Evolutionary conservation across 2,888 invertebrate species (phyloP).

Genomic region (Agrotis puta): DNA sequence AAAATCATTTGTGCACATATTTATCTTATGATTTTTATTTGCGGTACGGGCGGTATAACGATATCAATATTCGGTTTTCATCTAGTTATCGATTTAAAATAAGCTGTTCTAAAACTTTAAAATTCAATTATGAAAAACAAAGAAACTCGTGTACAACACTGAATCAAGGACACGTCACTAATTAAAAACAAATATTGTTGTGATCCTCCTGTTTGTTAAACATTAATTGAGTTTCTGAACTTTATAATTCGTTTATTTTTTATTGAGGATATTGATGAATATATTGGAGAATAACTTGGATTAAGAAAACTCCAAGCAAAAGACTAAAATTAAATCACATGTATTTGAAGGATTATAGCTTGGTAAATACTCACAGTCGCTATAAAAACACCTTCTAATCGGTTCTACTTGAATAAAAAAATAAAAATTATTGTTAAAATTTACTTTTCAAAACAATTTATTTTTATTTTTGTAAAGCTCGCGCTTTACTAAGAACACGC

Average conservation of each 20-base stretch:
- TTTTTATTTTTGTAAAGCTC: too few relatives aligned
- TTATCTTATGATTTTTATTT: too few relatives aligned
- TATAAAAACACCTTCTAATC: too few relatives aligned
- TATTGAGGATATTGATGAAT: background rate
- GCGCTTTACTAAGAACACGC: too few relatives aligned
- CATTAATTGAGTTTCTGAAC: conserved; percentile 22
- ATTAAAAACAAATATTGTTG: conserved; percentile 16
- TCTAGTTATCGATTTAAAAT: background rate
- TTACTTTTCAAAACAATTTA: too few relatives aligned
- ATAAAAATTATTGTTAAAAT: too few relatives aligned
- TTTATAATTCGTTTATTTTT: conserved; percentile 28
- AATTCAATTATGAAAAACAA: background rate
- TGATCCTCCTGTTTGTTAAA: background rate
- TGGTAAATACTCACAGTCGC: too few relatives aligned
- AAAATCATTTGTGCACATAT: too few relatives aligned
- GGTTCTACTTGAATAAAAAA: too few relatives aligned
- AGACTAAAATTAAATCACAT: background rate
- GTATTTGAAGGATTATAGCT: too few relatives aligned
- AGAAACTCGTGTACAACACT: background rate
- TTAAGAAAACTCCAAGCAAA: background rate
- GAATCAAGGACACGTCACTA: background rate
- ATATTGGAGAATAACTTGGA: background rate
- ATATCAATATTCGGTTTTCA: background rate
- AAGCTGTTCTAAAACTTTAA: background rate
- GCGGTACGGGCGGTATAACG: background rate